A percentile compares a stretch with the other conserved stretches of the same genome.
Evolutionary conservation across 2,797 vertebrate genomes (phyloP).

Genomic region (Syngnathus acus): DNA sequence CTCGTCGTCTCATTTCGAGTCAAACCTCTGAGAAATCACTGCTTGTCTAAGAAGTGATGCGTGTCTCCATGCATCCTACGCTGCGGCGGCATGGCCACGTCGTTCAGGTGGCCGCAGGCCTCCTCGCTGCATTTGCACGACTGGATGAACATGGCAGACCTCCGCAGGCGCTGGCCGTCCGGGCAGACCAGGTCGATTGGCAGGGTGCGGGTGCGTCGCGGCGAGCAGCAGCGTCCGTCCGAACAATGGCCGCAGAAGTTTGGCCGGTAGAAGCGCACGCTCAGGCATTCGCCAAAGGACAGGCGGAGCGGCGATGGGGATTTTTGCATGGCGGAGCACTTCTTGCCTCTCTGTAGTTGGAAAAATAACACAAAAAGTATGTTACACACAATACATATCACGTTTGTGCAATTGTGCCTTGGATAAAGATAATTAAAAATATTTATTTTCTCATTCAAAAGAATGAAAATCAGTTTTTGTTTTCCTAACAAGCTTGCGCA

Average conservation of each 20-base stretch:
- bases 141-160: constrained; percentile 66
- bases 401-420: too few species aligned
- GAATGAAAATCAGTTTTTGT: too few species aligned
- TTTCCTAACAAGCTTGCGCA: too few species aligned
- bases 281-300: constrained; percentile 61
- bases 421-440: too few species aligned
- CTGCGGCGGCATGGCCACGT: constrained; percentile 57
- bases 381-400: not conserved
- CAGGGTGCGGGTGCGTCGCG: constrained; percentile 58
- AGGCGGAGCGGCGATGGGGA: constrained; percentile 46
- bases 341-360: constrained; percentile 56
- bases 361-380: not conserved
- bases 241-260: constrained; percentile 65
- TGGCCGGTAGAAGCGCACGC: constrained; percentile 59
- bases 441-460: too few species aligned
- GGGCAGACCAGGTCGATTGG: constrained; percentile 61
- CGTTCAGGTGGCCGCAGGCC: constrained; percentile 58
- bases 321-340: constrained; percentile 59
- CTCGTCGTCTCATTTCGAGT: constrained; percentile 19
- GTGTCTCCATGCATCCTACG: constrained; percentile 67
- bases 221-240: constrained; percentile 64
- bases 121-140: constrained; percentile 66
- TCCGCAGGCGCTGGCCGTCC: constrained; percentile 55
- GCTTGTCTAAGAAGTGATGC: constrained; percentile 62
- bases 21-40: too few species aligned